These are phyloP conservation scores for Auanema freiburgensis DNA, from an alignment of 2,888 invertebrate genomes.

Conservation along the genomic window DNA sequence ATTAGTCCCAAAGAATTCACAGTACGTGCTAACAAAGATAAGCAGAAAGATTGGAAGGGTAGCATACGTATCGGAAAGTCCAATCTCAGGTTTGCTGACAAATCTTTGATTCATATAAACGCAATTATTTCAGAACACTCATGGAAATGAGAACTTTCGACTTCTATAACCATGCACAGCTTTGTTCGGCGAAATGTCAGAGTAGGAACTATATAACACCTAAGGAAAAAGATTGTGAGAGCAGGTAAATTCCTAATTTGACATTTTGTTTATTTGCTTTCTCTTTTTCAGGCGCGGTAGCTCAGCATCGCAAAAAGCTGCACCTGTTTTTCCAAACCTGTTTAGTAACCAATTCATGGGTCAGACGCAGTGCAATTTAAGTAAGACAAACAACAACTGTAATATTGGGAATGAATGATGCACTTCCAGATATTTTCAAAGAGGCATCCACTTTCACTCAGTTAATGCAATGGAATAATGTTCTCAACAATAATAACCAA, in stretches of 20 bases:
- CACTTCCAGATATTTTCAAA: conserved; percentile 32
- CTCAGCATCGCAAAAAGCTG: conserved; percentile 15
- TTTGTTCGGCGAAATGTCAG: conserved; percentile 67
- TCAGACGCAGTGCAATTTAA: not conserved
- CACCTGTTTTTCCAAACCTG: conserved; percentile 2
- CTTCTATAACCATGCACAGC: conserved; percentile 65
- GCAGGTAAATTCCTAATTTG: conserved; percentile 6
- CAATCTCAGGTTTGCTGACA: conserved; percentile 45
- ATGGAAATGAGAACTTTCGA: conserved; percentile 66
- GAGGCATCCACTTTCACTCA: conserved; percentile 33
- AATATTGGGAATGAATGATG: not conserved
- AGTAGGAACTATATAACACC: conserved; percentile 62
- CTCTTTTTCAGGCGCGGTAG: conserved; percentile 16
- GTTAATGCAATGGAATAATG: conserved; percentile 36
- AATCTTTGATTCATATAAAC: conserved; percentile 1
- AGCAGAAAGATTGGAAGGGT: conserved; percentile 68
- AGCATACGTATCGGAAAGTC: conserved; percentile 65
- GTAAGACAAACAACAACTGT: not conserved
- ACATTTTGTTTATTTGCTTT: not conserved
- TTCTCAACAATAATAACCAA: conserved; percentile 35
- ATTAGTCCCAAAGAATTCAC: conserved; percentile 67
- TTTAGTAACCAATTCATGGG: conserved; percentile 7
- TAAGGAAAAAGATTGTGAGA: conserved; percentile 30
- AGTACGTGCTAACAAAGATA: conserved; percentile 66
- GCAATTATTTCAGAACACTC: conserved; percentile 58